Conservation (phyloP, 2,113 vertebrate genomes). For the Pyrgilauda ruficollis region DNA sequence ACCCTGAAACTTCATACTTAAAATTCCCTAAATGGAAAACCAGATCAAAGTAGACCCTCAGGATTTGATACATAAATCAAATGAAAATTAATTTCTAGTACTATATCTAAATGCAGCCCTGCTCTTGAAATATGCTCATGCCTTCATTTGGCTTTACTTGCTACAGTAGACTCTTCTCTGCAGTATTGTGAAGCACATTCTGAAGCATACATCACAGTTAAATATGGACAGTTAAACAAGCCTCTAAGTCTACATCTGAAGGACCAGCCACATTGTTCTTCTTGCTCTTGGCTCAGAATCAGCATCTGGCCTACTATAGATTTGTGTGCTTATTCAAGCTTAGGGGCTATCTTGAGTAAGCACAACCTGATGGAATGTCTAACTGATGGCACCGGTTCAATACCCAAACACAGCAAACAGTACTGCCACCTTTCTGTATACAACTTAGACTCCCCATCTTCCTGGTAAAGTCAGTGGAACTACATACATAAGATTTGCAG, state of each 20-base stretch:
- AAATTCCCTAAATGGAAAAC: background rate
- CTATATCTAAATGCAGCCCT: background rate
- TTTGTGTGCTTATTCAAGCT: background rate
- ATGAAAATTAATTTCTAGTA: background rate
- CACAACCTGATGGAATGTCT: background rate
- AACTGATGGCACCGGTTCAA: background rate
- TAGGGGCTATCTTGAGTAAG: background rate
- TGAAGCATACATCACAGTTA: background rate
- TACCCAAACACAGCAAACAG: background rate
- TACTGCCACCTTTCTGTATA: background rate
- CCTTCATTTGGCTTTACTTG: background rate
- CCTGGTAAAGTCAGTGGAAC: conserved; percentile 32
- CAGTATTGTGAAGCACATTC: background rate
- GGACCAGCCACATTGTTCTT: background rate
- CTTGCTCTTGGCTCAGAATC: background rate
- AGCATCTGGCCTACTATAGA: background rate
- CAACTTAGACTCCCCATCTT: background rate
- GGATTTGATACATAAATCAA: background rate
- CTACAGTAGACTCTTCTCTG: background rate
- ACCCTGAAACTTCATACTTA: background rate
- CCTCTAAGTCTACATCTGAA: background rate
- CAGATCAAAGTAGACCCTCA: background rate
- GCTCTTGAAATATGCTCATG: background rate
- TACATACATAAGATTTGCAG: background rate
- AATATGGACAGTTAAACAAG: background rate